Evolutionary conservation across 2,113 vertebrate genomes (phyloP).

Genomic region (Entelurus aequoreus): DNA sequence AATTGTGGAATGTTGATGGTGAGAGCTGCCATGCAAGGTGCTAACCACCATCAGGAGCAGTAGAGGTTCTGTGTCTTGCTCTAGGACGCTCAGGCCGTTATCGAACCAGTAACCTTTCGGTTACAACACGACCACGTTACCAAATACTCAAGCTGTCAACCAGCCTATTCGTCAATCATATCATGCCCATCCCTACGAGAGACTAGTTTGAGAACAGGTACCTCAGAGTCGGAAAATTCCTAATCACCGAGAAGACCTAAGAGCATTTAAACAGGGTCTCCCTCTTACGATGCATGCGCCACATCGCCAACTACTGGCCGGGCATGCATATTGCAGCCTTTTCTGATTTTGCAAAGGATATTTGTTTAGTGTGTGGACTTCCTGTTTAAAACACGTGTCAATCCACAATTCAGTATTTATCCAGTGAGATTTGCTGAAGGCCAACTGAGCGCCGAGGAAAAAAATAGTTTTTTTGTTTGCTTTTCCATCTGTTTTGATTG

Average conservation of each 20-base stretch:
- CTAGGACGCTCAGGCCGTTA: too few species aligned
- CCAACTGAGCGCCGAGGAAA: slow-evolving; percentile 29
- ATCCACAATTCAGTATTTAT: neutral
- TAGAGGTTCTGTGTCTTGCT: too few species aligned
- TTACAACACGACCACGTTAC: too few species aligned
- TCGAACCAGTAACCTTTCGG: too few species aligned
- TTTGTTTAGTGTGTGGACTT: neutral
- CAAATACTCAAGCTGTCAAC: neutral
- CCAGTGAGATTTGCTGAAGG: slow-evolving; percentile 1
- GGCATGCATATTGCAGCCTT: neutral
- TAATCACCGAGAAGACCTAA: slow-evolving; percentile 18
- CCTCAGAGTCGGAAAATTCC: slow-evolving; percentile 24
- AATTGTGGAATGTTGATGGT: too few species aligned
- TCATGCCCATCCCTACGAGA: slow-evolving; percentile 3
- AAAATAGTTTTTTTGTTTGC: slow-evolving; percentile 61
- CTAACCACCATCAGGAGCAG: too few species aligned
- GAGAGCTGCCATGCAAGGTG: too few species aligned
- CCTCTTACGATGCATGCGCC: too few species aligned
- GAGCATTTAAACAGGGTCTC: slow-evolving; percentile 13
- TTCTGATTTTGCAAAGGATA: neutral
- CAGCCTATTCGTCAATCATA: neutral
- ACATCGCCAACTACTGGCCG: neutral
- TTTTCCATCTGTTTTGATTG: slow-evolving; percentile 54
- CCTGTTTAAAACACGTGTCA: neutral
- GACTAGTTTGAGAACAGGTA: slow-evolving; percentile 34